Percentiles rank a stretch among this genome's conserved stretches.
Conservation (phyloP, 2,888 invertebrate genomes). For the Dolomedes plantarius region DNA sequence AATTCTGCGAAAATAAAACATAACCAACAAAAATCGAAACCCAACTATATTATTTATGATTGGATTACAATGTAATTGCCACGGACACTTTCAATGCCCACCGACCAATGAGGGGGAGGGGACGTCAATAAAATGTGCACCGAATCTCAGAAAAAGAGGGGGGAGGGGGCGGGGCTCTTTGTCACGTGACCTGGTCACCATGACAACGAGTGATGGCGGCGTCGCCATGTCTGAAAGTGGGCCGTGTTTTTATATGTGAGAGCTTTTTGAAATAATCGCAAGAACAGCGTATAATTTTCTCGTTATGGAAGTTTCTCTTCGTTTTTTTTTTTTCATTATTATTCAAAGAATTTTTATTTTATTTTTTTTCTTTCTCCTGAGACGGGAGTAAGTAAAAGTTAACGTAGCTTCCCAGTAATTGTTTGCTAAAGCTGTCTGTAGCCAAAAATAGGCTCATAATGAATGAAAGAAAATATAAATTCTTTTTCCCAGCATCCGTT, state of each 20-base stretch:
- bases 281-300: slow-evolving; percentile 63
- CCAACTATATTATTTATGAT: neutral
- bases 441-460: neutral
- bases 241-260: slow-evolving; percentile 26
- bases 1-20: neutral
- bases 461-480: neutral
- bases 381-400: neutral
- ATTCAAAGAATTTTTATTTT: slow-evolving; percentile 33
- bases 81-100: slow-evolving; percentile 19
- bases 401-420: neutral
- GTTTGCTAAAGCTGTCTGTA: slow-evolving; percentile 7
- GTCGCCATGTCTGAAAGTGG: slow-evolving; percentile 60
- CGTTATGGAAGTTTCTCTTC: slow-evolving; percentile 40
- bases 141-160: slow-evolving; percentile 48
- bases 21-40: neutral
- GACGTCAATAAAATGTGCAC: slow-evolving; percentile 61
- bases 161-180: slow-evolving; percentile 42
- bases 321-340: slow-evolving; percentile 45
- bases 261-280: slow-evolving; percentile 68
- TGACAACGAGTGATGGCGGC: slow-evolving; percentile 52
- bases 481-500: neutral
- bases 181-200: slow-evolving; percentile 64
- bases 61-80: slow-evolving; percentile 28
- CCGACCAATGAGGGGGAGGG: slow-evolving; percentile 18
- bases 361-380: neutral